phyloP scores from a whole-genome alignment of 2,888 invertebrate species.

The Crematogaster levior region DNA sequence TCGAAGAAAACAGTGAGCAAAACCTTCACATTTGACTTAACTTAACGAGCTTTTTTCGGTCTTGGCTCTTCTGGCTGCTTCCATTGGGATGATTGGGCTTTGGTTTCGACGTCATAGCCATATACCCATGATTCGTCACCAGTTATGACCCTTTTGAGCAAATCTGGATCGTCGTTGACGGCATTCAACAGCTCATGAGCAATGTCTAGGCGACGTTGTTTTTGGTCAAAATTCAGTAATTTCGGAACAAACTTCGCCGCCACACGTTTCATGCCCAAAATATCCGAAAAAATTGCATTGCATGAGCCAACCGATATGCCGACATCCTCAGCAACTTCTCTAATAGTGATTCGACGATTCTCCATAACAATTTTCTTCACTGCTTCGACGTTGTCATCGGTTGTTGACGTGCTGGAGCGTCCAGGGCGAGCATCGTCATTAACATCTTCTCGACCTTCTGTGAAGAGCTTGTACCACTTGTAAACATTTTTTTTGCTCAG shows the following conservation, averaged over 20 bases:
- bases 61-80: neutral
- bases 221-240: conserved; percentile 16
- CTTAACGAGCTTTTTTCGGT: conserved; percentile 6
- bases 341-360: too few species aligned
- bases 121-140: conserved; percentile 25
- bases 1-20: too few species aligned
- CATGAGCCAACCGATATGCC: conserved; percentile 1
- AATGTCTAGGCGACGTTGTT: neutral
- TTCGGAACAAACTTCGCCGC: conserved; percentile 20
- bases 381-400: too few species aligned
- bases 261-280: too few species aligned
- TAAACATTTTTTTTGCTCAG: too few species aligned
- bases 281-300: neutral
- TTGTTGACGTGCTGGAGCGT: too few species aligned
- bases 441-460: too few species aligned
- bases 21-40: neutral
- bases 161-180: neutral
- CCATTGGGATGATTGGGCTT: too few species aligned
- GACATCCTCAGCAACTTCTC: too few species aligned
- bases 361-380: too few species aligned
- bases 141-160: conserved; percentile 2
- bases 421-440: too few species aligned
- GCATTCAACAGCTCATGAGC: neutral
- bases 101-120: neutral
- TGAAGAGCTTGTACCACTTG: too few species aligned